A percentile compares a stretch with the other conserved stretches of the same genome.
These are phyloP conservation scores for Acrossocheilus fasciatus DNA, from an alignment of 2,797 vertebrate genomes.

Conservation along the genomic window DNA sequence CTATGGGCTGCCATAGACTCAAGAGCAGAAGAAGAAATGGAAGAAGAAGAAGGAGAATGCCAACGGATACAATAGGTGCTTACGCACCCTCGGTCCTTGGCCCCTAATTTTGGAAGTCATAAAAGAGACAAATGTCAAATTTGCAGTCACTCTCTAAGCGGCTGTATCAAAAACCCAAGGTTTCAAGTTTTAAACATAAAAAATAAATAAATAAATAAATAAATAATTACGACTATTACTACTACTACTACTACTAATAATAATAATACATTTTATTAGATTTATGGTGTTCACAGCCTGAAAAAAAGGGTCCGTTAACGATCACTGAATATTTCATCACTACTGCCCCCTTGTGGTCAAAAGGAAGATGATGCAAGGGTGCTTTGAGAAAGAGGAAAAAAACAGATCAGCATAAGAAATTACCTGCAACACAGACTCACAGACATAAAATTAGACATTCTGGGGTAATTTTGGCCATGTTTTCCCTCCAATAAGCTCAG, in stretches of 20 bases:
- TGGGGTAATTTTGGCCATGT: too few species aligned
- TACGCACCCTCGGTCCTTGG: too few species aligned
- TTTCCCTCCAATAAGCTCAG: not conserved
- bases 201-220: not conserved
- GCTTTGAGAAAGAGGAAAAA: not conserved
- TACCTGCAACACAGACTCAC: not conserved
- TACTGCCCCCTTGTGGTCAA: slow-evolving; percentile 47
- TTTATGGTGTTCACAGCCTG: not conserved
- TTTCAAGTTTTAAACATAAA: not conserved
- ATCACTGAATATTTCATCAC: not conserved
- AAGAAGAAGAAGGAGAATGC: too few species aligned
- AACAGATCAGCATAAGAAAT: not conserved
- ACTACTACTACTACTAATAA: not conserved
- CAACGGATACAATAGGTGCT: too few species aligned
- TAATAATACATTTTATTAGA: not conserved
- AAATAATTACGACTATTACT: not conserved
- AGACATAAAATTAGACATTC: not conserved
- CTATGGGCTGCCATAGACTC: too few species aligned
- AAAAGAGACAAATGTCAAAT: not conserved
- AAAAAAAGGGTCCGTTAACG: not conserved
- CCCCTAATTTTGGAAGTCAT: too few species aligned
- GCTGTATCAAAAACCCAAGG: not conserved
- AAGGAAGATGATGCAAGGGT: slow-evolving; percentile 8
- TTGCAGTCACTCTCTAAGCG: not conserved
- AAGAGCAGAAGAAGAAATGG: too few species aligned